Evolutionary conservation across 2,888 invertebrate species (phyloP).

Genomic region (Lithosia quadra): DNA sequence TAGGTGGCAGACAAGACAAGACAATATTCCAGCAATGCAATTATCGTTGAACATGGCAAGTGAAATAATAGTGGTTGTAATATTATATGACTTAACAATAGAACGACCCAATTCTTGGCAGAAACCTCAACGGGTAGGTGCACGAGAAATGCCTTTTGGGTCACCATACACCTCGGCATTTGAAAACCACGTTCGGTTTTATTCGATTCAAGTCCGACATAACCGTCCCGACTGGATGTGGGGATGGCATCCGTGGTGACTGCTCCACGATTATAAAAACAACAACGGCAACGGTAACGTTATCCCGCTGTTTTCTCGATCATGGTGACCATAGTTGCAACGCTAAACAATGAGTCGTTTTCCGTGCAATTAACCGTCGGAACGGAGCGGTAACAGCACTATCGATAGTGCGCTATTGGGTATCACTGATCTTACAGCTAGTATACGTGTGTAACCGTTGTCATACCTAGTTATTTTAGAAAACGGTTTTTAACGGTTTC

Average conservation of each 20-base stretch:
- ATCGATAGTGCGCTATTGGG: conserved; percentile 20
- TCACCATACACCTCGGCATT: too few relatives aligned
- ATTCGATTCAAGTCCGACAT: too few relatives aligned
- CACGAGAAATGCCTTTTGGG: too few relatives aligned
- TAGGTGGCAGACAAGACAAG: too few relatives aligned
- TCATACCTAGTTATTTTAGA: conserved; percentile 6
- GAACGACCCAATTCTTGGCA: background rate
- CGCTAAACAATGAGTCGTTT: conserved; percentile 46
- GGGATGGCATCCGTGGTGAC: too few relatives aligned
- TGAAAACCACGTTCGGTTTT: too few relatives aligned
- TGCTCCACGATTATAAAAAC: too few relatives aligned
- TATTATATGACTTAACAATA: background rate
- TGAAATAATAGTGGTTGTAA: background rate
- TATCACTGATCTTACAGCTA: conserved; percentile 18
- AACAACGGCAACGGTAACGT: background rate
- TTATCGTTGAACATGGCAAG: background rate
- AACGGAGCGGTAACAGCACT: conserved; percentile 13
- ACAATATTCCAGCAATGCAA: background rate
- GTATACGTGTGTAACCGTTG: conserved; percentile 13
- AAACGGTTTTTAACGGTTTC: background rate
- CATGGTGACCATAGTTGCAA: conserved; percentile 11
- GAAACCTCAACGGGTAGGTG: background rate
- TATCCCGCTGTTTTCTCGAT: conserved; percentile 7
- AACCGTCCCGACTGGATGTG: too few relatives aligned
- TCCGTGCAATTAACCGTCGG: conserved; percentile 41